Evolutionary conservation across 2,888 invertebrate genomes (phyloP).

Genomic region (Tetragonula carbonaria): DNA sequence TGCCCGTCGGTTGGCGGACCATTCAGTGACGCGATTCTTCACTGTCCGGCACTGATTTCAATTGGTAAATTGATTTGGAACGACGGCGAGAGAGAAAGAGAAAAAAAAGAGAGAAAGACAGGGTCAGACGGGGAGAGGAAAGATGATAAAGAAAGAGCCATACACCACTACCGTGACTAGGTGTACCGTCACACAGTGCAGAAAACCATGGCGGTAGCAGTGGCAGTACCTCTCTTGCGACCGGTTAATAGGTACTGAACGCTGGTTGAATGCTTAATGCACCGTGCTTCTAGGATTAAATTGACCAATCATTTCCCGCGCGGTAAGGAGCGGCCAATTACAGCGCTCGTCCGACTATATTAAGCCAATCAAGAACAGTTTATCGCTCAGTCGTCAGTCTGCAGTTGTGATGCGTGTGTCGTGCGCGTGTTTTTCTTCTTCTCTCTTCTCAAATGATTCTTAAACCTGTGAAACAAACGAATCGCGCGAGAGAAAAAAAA

Average conservation of each 20-base stretch:
- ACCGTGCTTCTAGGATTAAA: conserved; percentile 83
- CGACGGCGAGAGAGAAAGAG: conserved; percentile 66
- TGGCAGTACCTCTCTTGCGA: conserved; percentile 67
- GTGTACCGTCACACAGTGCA: conserved; percentile 55
- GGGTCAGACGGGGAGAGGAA: conserved; percentile 37
- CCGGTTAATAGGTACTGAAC: conserved; percentile 83
- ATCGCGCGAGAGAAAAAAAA: conserved; percentile 23
- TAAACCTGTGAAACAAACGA: conserved; percentile 35
- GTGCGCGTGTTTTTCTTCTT: conserved; percentile 47
- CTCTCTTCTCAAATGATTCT: neutral
- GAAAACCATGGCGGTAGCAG: conserved; percentile 64
- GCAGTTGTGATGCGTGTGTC: conserved; percentile 83
- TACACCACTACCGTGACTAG: conserved; percentile 47
- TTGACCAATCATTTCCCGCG: conserved; percentile 84
- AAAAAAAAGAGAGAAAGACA: conserved; percentile 52
- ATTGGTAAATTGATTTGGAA: conserved; percentile 82
- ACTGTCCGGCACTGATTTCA: conserved; percentile 80
- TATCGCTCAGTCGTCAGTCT: conserved; percentile 86
- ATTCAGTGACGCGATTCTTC: conserved; percentile 72
- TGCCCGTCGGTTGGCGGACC: conserved; percentile 67
- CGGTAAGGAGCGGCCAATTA: conserved; percentile 86
- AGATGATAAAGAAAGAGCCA: conserved; percentile 55
- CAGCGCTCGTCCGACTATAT: conserved; percentile 87
- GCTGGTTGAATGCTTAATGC: conserved; percentile 83
- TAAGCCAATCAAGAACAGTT: conserved; percentile 88